Conservation (phyloP, 2,113 vertebrate species). For the Eretmochelys imbricata region DNA sequence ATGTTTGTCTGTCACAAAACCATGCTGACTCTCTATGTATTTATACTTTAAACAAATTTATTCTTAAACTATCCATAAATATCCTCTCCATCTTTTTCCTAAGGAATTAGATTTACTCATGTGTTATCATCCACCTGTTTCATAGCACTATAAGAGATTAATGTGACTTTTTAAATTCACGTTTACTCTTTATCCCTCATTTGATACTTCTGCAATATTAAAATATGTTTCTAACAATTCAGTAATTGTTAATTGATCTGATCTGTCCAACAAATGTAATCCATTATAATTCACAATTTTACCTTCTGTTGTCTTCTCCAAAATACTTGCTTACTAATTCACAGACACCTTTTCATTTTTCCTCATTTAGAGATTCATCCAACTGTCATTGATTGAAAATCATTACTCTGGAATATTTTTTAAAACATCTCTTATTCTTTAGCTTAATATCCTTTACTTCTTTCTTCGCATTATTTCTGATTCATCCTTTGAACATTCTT, state of each 20-base stretch:
- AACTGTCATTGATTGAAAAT: neutral
- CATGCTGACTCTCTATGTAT: neutral
- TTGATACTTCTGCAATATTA: neutral
- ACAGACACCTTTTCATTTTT: neutral
- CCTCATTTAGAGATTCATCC: neutral
- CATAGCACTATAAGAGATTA: no score
- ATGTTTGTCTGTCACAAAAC: neutral
- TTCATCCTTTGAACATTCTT: rapidly evolving
- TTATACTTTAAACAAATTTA: neutral
- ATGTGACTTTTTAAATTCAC: no score
- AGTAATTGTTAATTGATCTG: neutral
- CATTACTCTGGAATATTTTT: neutral
- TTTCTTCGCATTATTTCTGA: neutral
- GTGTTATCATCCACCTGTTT: neutral
- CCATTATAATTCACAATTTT: neutral
- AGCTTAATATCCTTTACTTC: neutral
- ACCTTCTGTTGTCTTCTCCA: neutral
- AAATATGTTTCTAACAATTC: neutral
- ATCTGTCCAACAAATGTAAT: neutral
- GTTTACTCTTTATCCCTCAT: neutral
- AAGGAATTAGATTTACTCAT: neutral
- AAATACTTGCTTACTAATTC: neutral
- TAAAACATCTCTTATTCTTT: neutral
- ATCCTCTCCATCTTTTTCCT: neutral
- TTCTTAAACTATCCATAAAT: neutral